phyloP scores from a whole-genome alignment of 2,113 vertebrate genomes.

The Campylomormyrus numenius region DNA sequence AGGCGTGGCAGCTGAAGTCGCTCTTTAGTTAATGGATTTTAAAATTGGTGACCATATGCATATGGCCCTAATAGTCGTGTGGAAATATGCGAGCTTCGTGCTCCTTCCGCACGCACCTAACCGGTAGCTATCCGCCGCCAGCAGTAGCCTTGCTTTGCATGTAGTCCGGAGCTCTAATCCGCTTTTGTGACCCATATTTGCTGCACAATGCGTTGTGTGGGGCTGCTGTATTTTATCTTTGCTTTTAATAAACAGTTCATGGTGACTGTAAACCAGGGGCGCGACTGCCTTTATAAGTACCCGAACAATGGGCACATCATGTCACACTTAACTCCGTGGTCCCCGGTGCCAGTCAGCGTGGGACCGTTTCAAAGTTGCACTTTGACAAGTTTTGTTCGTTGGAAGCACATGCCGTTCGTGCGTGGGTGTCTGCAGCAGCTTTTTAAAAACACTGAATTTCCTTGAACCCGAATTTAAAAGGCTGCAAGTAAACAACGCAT shows the following conservation, averaged over 20 bases:
- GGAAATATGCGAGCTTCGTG: not conserved
- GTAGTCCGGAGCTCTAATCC: not conserved
- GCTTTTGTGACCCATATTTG: not conserved
- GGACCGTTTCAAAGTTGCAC: not conserved
- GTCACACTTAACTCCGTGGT: not conserved
- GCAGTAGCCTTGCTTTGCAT: not conserved
- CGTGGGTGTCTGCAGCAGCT: not conserved
- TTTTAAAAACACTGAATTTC: not conserved
- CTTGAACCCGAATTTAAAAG: not conserved
- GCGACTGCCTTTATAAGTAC: not conserved
- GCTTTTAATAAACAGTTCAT: not conserved
- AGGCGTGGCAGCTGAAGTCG: constrained; percentile 34
- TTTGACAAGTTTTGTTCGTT: not conserved
- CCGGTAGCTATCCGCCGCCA: no score
- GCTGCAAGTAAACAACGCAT: not conserved
- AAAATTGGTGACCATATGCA: not conserved
- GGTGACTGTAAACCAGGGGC: not conserved
- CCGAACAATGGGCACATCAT: not conserved
- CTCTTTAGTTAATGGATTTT: not conserved
- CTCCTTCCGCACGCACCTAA: not conserved
- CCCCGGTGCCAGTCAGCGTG: not conserved
- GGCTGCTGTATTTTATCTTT: not conserved
- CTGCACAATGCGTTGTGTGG: not conserved
- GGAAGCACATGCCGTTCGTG: not conserved
- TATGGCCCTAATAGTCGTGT: not conserved